Base-by-base conservation (phyloP, 2,113 vertebrate species). In the Gavia stellata region DNA sequence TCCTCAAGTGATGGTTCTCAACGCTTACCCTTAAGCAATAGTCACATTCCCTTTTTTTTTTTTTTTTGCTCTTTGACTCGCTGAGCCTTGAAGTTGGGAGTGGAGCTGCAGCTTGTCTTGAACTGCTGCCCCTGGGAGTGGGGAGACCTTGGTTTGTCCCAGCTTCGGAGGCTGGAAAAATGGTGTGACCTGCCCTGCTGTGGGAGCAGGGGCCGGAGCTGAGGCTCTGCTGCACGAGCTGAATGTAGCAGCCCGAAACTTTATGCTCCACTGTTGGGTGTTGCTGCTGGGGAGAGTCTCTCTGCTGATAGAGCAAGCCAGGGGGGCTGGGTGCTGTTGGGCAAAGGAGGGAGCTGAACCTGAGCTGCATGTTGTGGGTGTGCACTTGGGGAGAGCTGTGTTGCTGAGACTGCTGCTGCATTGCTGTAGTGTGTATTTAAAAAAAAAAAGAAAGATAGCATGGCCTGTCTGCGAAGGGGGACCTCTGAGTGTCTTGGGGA, bases 291-390 rank as follows among this genome's bases (percentile, higher is more conserved):
- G 28, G 21, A 19, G 29, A 42, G 21, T 23, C 20, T 77, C 10
- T 20, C 3, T 10, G 29, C 40, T 31, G 34, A 2, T 1, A 0
- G 4, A 59, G 8, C 1, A 1, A 16, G 67, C 0, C 4, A 0
- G 18, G 63, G 58, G 44, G 11, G 47, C 47, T 56, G 71, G 8
- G 2, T 55, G 38, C 56, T 61, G 33, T 23, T 0, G 15, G 79
- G 61, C 7, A 17, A 13, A 31, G n/a, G 56, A 40, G 36, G 40
- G 40, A 49, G 33, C 81, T 61, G 73, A 70, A n/a, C 28, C 33
- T 20, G n/a, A 42, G 47, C 47, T 50, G 58, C 0, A 3, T 16
- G 70, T 15, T 36, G 16, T 17, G 62, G 12, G 6, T 33, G 38
- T 63, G 45, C 23, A 2, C 17, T 1, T 14, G 10, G 58, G n/a